phyloP scores from a whole-genome alignment of 2,113 vertebrate species.

The Cricetomys ansorgei region DNA sequence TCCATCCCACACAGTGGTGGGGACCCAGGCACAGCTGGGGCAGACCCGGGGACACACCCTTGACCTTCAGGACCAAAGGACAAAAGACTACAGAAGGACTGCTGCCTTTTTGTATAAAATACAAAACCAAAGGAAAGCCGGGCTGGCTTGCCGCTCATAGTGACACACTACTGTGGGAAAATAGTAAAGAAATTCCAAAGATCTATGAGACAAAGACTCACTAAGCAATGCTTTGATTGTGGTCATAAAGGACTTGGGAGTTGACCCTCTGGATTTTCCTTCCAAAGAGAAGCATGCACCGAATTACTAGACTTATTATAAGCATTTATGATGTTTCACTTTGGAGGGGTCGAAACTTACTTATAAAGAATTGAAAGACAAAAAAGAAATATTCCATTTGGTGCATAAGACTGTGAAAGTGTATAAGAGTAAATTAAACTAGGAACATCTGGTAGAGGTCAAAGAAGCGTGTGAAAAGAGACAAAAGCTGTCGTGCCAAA shows the following conservation, averaged over 20 bases:
- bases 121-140: neutral
- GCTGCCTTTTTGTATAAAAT: fast-evolving
- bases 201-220: fast-evolving
- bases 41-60: too few relatives aligned
- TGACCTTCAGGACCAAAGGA: fast-evolving
- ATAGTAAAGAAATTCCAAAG: neutral
- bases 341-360: neutral
- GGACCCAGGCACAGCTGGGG: neutral
- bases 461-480: neutral
- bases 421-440: neutral
- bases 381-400: neutral
- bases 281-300: fast-evolving
- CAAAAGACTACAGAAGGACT: fast-evolving
- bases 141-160: neutral
- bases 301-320: fast-evolving
- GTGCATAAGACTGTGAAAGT: neutral
- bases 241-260: neutral
- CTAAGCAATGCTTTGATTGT: too few relatives aligned
- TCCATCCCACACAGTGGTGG: fast-evolving
- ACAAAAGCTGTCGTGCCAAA: neutral
- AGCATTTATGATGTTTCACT: fast-evolving
- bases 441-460: neutral
- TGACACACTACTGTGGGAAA: fast-evolving
- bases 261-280: too few relatives aligned
- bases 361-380: neutral